Percentiles rank a stretch among this genome's conserved stretches.
These are phyloP conservation scores for Dromococcyx pavoninus DNA, from an alignment of 2,797 vertebrate genomes.

Conservation along the genomic window DNA sequence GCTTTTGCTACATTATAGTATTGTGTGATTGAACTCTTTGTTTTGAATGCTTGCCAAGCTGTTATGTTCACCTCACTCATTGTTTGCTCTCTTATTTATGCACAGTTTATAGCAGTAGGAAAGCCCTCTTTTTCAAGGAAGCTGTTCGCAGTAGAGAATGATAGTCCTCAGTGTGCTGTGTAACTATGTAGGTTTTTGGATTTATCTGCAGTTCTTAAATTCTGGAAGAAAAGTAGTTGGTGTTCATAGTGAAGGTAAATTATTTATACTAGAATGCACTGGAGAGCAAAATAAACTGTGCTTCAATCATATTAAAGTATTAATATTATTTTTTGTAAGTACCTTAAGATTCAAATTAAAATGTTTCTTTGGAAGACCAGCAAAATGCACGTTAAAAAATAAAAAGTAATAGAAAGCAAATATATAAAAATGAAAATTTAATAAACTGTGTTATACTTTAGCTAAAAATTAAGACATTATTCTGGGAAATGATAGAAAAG, in stretches of 20 bases:
- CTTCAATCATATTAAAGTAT: background rate
- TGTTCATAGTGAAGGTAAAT: background rate
- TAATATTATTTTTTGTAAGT: background rate
- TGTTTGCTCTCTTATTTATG: background rate
- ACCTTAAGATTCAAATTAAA: background rate
- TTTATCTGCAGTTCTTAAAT: background rate
- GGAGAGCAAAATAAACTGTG: background rate
- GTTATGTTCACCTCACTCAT: background rate
- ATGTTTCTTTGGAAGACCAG: background rate
- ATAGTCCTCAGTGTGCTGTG: background rate
- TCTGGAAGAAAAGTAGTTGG: background rate
- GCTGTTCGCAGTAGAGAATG: background rate
- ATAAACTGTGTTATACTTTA: background rate
- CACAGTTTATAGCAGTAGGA: background rate
- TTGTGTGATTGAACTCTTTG: background rate
- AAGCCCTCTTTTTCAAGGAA: background rate
- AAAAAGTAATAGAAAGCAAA: background rate
- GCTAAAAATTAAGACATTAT: background rate
- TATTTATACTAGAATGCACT: background rate
- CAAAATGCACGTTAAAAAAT: background rate
- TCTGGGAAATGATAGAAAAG: background rate
- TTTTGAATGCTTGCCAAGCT: background rate
- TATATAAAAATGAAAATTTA: background rate
- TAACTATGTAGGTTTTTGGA: background rate
- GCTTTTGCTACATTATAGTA: background rate